Evolutionary conservation across 2,113 vertebrate species (phyloP), one percentile per base, ranked within the genome.

Genomic region (Verasper variegatus): DNA sequence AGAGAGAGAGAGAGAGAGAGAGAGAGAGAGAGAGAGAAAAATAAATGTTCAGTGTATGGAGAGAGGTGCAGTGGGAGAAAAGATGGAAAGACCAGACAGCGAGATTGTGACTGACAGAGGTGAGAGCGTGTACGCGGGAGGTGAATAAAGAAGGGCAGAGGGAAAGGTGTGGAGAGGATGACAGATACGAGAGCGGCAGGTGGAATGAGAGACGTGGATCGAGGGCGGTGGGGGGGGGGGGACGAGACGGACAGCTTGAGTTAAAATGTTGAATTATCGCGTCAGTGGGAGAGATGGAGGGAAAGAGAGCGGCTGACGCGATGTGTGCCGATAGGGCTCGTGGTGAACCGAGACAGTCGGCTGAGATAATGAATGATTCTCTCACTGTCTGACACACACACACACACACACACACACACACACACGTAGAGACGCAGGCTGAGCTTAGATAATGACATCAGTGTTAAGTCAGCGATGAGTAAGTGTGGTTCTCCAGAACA

Each of bases 361-460:
- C 80, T 55, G 71, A 81, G 80, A 72, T 85, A 79, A 83, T 85
- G 75, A 86, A 85, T 71, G 65, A 81, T 63, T 78, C 56, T 63
- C 57, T 68, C 12, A 4, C 70, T 76, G 62, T 63, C 68, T 4
- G 45, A 20, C 27, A 75, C 61, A 49, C 45, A 45, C 42, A 45
- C 56, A 37, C 35, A 37, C 35, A 37, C 35, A 37, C 35, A 37
- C 35, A 20, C 26, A 74, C 61, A 45, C 62, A 68, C 67, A 31
- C 49, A 71, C 55, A 61, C 59, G 52, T 45, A 69, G 45, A 61
- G 63, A 76, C 40, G 51, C 31, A 60, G 68, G 40, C 37, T 82
- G 81, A 76, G 78, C 64, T 89, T 24, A 76, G 82, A 88, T 78
- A 81, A 77, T 91, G 90, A 90, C 90, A 87, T 89, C 90, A 88